phyloP scores from a whole-genome alignment of 2,888 invertebrate species.

The Bruchidius siliquastri region DNA sequence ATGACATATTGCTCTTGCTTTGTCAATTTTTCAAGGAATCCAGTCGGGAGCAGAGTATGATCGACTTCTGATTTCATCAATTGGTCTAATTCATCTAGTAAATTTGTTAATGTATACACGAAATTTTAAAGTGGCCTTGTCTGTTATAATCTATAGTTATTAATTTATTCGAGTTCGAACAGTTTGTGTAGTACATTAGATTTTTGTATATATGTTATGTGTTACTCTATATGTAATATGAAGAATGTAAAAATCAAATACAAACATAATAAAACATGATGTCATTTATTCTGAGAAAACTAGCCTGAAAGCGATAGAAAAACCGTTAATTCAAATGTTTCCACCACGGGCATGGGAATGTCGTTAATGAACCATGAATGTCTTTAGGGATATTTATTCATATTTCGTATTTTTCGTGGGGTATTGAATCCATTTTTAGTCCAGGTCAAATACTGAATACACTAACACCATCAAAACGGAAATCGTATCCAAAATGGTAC shows the following conservation, averaged over 20 bases:
- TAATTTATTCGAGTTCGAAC: conserved; percentile 16
- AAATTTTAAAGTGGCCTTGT: conserved; percentile 34
- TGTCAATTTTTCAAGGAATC: background rate
- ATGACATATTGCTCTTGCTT: background rate
- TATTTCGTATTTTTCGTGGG: too few relatives aligned
- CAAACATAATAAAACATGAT: background rate
- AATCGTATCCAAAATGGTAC: too few relatives aligned
- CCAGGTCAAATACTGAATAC: too few relatives aligned
- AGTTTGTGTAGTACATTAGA: conserved; percentile 31
- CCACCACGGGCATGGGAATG: too few relatives aligned
- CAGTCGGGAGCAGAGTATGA: background rate
- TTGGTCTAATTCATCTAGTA: conserved; percentile 10
- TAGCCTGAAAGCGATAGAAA: too few relatives aligned
- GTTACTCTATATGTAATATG: conserved; percentile 33
- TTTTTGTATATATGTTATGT: conserved; percentile 35
- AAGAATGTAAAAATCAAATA: conserved; percentile 8
- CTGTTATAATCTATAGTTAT: conserved; percentile 29
- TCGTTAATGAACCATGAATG: too few relatives aligned
- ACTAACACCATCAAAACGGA: too few relatives aligned
- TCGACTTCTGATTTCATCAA: conserved; percentile 21
- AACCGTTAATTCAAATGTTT: too few relatives aligned
- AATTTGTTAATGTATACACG: conserved; percentile 20
- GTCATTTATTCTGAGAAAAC: background rate
- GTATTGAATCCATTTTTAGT: too few relatives aligned
- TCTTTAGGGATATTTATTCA: too few relatives aligned